Evolutionary conservation across 2,888 invertebrate species (phyloP).

Genomic region (Diogma glabrata): DNA sequence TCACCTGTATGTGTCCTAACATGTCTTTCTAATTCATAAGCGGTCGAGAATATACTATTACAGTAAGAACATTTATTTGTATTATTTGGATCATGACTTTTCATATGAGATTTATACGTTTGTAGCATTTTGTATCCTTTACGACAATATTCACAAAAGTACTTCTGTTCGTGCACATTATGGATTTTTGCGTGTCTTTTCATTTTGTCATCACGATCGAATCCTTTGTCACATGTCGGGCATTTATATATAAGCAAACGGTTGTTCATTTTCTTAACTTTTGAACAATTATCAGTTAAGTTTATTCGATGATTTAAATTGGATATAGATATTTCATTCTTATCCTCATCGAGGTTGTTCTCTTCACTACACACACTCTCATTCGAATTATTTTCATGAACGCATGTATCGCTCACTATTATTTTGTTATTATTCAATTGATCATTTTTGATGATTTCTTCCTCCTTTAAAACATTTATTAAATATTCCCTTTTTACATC

Average conservation of each 20-base stretch:
- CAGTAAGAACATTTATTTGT: background rate
- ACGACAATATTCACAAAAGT: background rate
- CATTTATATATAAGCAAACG: constrained; percentile 2
- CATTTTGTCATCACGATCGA: constrained; percentile 3
- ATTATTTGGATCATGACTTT: constrained; percentile 3
- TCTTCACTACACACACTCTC: too few relatives aligned
- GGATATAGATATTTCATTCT: too few relatives aligned
- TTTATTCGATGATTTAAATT: too few relatives aligned
- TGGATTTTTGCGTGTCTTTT: background rate
- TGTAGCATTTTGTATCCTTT: constrained; percentile 2
- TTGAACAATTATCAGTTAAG: too few relatives aligned
- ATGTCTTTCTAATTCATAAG: constrained; percentile 1
- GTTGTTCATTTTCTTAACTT: background rate
- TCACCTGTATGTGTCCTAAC: constrained; percentile 1
- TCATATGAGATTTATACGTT: constrained; percentile 1
- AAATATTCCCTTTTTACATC: too few relatives aligned
- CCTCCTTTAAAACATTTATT: too few relatives aligned
- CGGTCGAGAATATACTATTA: background rate
- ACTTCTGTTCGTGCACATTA: background rate
- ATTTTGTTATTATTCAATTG: too few relatives aligned
- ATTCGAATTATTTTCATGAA: too few relatives aligned
- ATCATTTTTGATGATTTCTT: background rate
- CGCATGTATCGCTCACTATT: too few relatives aligned
- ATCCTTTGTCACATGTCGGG: background rate
- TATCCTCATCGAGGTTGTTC: too few relatives aligned